Evolutionary conservation across 2,888 invertebrate genomes (phyloP), one percentile per base, ranked within the genome.

Genomic region (Ditylenchus weischeri): DNA sequence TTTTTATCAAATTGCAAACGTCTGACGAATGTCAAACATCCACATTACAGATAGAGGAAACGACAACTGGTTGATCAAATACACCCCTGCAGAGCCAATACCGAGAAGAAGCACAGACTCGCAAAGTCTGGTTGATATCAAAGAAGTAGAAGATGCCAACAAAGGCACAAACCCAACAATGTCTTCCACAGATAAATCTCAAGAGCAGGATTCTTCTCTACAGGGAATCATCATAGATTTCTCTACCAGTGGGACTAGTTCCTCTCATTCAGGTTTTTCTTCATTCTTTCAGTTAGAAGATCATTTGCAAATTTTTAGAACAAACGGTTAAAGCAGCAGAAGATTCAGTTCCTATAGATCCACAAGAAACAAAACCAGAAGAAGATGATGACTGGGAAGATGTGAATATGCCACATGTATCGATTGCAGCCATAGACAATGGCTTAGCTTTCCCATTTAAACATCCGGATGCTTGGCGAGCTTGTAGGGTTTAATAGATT

Each of bases 381-480:
- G 70, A 71, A 11, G 75, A 75, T 58, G 70, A 72, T 43, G 75
- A 77, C 66, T 78, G 78, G 78, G 78, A 77, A 35, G 77, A 78
- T 66, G 78, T 79, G 23, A 70, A 73, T 29, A 72, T 79, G 62
- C 79, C 79, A 8, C 48, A 65, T 38, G 70, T 70, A 10, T 89
- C 89, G 75, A 90, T 98, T 76, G 95, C 96, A 21, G 98, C 98
- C 65, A 99, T 98, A 79, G 88, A 99, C 87, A 99, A 99, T 86
- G 98, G 98, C 8, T 86, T 99, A 74, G 96, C 98, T 51, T 99
- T 99, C 86, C 98, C 98, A 8, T 99, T 93, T 86, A 99, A 99
- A 84, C 98, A 99, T 86, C 98, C 98, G 0, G 96, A 99, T 86
- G 95, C 95, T 69, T 99, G 98, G 98, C 88, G 98, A 75, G 94